Evolutionary conservation across 2,888 invertebrate species (phyloP).

Genomic region (Eutolmus rufibarbis): DNA sequence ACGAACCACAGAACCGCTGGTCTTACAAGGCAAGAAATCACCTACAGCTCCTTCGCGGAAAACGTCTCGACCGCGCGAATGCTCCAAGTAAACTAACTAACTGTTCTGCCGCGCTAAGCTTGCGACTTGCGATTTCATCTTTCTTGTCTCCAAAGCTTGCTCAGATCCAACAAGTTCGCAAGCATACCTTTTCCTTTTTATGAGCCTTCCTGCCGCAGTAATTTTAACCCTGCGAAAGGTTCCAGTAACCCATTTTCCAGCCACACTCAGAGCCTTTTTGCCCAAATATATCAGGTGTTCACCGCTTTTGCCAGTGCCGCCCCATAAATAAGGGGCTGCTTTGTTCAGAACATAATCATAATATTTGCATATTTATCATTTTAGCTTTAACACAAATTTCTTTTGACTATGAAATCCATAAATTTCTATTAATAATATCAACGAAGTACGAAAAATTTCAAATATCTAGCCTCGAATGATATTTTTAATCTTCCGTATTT

Average conservation of each 20-base stretch:
- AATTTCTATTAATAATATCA: not conserved
- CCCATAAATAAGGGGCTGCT: not conserved
- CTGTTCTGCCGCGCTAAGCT: constrained; percentile 4
- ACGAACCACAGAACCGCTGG: not conserved
- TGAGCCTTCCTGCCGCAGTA: constrained; percentile 9
- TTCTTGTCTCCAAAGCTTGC: constrained; percentile 1
- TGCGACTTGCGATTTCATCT: constrained; percentile 12
- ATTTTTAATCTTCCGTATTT: too few species aligned
- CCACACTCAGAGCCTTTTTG: not conserved
- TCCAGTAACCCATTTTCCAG: constrained; percentile 22
- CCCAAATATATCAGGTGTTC: not conserved
- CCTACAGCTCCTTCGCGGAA: not conserved
- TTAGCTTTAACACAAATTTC: not conserved
- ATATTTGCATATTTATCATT: not conserved
- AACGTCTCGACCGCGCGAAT: constrained; percentile 30
- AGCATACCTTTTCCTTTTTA: not conserved
- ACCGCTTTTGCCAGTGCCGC: not conserved
- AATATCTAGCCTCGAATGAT: too few species aligned
- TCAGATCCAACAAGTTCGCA: constrained; percentile 21
- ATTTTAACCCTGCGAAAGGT: constrained; percentile 19
- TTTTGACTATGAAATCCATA: not conserved
- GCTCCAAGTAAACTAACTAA: constrained; percentile 27
- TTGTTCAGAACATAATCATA: not conserved
- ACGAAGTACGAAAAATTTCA: too few species aligned
- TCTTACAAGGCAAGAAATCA: not conserved